A percentile compares a stretch with the other conserved stretches of the same genome.
phyloP scores from a whole-genome alignment of 1,140 invertebrate species.

The Oreohelix idahoensis region DNA sequence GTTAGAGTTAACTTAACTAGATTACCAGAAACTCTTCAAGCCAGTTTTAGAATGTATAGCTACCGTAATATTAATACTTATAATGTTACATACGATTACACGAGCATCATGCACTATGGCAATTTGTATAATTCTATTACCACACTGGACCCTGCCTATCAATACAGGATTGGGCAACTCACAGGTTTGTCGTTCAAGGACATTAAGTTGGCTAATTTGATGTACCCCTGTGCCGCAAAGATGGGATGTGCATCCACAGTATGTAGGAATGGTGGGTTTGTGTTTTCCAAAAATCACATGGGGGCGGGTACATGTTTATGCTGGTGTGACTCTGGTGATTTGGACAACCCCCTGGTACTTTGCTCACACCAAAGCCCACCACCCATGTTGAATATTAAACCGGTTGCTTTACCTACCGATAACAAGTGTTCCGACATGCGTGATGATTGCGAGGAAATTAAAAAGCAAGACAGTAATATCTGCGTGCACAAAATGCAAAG shows the following conservation, averaged over 20 bases:
- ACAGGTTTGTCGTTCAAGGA: slow-evolving; percentile 58
- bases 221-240: slow-evolving; percentile 54
- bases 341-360: slow-evolving; percentile 4
- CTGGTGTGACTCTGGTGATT: slow-evolving; percentile 17
- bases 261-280: background rate
- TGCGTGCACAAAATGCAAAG: background rate
- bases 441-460: slow-evolving; percentile 8
- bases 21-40: no score
- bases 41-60: no score
- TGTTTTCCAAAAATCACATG: background rate
- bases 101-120: slow-evolving; percentile 72
- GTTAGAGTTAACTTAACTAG: no score
- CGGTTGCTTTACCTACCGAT: background rate
- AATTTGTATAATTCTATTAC: slow-evolving; percentile 52
- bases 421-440: background rate
- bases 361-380: background rate
- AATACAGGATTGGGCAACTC: slow-evolving; percentile 54
- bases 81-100: slow-evolving; percentile 75
- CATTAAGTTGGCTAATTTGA: slow-evolving; percentile 57
- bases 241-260: background rate
- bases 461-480: background rate
- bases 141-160: slow-evolving; percentile 50
- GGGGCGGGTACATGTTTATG: background rate
- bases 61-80: no score
- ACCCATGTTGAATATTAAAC: background rate